These are phyloP conservation scores for Eulacestoma nigropectus DNA, from an alignment of 2,113 vertebrate species.

Conservation along the genomic window DNA sequence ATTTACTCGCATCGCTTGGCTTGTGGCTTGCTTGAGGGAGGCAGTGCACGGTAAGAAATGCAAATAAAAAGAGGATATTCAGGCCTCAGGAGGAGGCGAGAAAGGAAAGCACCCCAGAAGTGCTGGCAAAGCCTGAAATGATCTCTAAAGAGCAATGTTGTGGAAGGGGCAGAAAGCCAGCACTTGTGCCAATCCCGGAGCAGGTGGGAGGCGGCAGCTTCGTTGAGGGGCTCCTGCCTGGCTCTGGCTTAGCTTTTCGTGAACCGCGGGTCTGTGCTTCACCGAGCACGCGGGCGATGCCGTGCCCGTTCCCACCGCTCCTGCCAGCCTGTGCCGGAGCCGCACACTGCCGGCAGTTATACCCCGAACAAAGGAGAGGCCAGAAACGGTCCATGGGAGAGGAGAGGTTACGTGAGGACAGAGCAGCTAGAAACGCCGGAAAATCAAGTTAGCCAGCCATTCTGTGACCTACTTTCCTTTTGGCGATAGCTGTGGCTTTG, in stretches of 20 bases:
- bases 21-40: neutral
- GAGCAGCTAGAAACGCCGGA: neutral
- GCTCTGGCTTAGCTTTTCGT: neutral
- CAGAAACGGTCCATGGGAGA: neutral
- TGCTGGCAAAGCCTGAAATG: neutral
- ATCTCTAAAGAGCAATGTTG: neutral
- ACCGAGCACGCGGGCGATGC: neutral
- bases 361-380: neutral
- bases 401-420: conserved; percentile 44
- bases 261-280: neutral
- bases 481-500: conserved; percentile 42
- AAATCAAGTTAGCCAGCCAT: conserved; percentile 54
- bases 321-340: neutral
- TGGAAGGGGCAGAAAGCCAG: neutral
- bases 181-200: neutral
- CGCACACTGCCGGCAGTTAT: neutral
- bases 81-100: neutral
- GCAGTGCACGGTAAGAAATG: neutral
- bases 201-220: neutral
- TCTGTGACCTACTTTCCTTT: conserved; percentile 63
- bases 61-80: neutral
- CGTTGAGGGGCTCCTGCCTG: neutral
- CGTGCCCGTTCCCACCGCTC: neutral
- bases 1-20: neutral
- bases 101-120: neutral